These are phyloP conservation scores for Theristus sp. DNA, from an alignment of 2,888 invertebrate genomes.

Conservation along the genomic window DNA sequence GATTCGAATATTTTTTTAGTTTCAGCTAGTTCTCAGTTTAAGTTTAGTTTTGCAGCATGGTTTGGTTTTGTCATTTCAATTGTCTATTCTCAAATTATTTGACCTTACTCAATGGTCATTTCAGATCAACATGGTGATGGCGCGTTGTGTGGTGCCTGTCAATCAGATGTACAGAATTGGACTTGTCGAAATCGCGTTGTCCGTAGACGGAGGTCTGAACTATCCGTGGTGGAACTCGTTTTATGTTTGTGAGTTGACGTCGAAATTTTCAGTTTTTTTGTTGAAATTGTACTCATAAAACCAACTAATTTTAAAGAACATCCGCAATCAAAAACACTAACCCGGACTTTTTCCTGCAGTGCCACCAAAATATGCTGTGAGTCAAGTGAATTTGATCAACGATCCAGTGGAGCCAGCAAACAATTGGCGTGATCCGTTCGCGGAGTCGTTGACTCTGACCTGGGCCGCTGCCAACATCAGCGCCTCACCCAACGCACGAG, in stretches of 20 bases:
- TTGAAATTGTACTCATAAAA: background rate
- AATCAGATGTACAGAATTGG: conserved; percentile 7
- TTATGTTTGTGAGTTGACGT: conserved; percentile 12
- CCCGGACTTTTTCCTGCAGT: conserved; percentile 1
- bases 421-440: conserved; percentile 5
- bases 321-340: no score
- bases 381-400: conserved; percentile 7
- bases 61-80: no score
- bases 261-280: background rate
- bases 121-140: conserved; percentile 8
- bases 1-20: no score
- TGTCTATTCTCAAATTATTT: no score
- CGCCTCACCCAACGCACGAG: conserved; percentile 10
- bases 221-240: conserved; percentile 18
- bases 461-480: conserved; percentile 10
- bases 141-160: conserved; percentile 9
- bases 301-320: no score
- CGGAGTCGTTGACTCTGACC: conserved; percentile 10
- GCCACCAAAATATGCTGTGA: background rate
- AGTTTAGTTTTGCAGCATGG: no score
- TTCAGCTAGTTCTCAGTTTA: no score
- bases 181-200: conserved; percentile 12
- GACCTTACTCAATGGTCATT: no score
- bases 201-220: conserved; percentile 18
- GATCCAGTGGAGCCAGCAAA: conserved; percentile 5